phyloP scores from a whole-genome alignment of 53 echinoderm and acorn worm genomes.

The Temnopleurus reevesii region DNA sequence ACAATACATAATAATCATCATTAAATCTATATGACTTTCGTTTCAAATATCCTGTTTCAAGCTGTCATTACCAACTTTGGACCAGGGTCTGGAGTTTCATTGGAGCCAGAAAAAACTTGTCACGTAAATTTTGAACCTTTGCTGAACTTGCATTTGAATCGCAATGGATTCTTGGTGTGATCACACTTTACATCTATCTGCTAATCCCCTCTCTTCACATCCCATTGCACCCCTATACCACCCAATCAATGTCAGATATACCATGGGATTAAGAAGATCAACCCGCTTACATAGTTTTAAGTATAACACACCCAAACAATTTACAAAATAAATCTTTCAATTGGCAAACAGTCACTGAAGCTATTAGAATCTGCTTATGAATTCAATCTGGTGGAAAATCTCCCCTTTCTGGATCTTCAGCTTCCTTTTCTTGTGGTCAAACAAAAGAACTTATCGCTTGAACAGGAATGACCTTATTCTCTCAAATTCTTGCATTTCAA shows the following conservation, averaged over 20 bases:
- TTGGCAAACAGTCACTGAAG: background rate
- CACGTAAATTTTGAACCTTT: no score
- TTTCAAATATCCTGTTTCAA: no score
- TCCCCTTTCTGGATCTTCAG: background rate
- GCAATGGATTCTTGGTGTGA: background rate
- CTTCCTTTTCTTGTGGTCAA: slow-evolving; percentile 17
- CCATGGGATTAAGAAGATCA: background rate
- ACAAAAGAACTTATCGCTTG: background rate
- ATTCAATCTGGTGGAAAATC: slow-evolving; percentile 16
- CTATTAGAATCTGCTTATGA: slow-evolving; percentile 11
- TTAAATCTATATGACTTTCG: no score
- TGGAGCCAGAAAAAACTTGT: no score
- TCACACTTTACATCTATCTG: background rate
- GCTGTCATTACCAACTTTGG: no score
- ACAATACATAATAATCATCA: no score
- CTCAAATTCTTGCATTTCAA: background rate
- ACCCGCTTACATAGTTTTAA: slow-evolving; percentile 2
- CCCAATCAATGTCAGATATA: background rate
- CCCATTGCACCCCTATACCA: background rate
- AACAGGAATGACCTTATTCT: background rate
- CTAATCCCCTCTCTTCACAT: background rate
- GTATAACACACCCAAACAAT: slow-evolving; percentile 17
- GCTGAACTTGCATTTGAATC: background rate
- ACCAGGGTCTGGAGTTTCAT: no score
- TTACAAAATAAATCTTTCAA: background rate